These are phyloP conservation scores for Malthinus seriepunctatus DNA, from an alignment of 2,888 invertebrate species.

Conservation along the genomic window DNA sequence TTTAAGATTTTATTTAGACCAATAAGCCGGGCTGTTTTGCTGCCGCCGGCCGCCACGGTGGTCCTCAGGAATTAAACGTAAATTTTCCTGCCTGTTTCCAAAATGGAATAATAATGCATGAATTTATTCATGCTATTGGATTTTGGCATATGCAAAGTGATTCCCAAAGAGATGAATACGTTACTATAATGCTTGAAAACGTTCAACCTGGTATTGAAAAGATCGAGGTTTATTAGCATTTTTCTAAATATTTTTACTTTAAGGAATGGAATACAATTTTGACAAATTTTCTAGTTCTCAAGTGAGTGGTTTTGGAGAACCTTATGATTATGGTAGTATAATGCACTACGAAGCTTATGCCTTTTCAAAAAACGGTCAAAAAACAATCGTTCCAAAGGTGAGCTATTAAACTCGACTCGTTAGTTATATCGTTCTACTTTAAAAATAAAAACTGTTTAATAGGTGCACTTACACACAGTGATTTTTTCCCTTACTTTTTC, in stretches of 20 bases:
- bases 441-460: too few species aligned
- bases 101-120: conserved; percentile 71
- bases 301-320: too few species aligned
- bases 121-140: conserved; percentile 78
- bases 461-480: too few species aligned
- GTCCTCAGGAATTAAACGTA: conserved; percentile 7
- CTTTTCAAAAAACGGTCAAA: conserved; percentile 68
- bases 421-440: too few species aligned
- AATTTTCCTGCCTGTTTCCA: conserved; percentile 9
- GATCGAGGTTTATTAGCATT: too few species aligned
- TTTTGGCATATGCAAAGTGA: conserved; percentile 86
- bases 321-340: too few species aligned
- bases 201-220: conserved; percentile 61
- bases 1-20: too few species aligned
- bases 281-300: conserved; percentile 70
- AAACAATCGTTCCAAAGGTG: conserved; percentile 66
- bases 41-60: background rate
- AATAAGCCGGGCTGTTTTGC: conserved; percentile 6
- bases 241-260: too few species aligned
- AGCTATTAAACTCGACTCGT: too few species aligned
- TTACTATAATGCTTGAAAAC: conserved; percentile 77
- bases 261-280: conserved; percentile 65
- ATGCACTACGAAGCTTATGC: conserved; percentile 74
- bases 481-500: too few species aligned
- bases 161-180: conserved; percentile 74